Conservation (phyloP, 2,113 vertebrate genomes). For the Xiphorhynchus elegans region DNA sequence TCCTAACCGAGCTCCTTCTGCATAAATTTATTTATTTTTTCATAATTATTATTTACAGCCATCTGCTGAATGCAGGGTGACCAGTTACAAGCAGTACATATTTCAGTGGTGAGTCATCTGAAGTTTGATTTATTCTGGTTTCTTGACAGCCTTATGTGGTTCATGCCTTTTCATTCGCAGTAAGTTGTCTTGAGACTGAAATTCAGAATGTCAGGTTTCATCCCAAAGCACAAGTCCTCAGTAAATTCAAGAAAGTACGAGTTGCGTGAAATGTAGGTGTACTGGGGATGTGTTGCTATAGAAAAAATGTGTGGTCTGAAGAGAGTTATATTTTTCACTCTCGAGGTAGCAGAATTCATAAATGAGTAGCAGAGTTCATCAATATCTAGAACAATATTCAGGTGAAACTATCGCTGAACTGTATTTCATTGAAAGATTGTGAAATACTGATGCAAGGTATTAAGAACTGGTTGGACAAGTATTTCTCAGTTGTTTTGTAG, state of each 20-base stretch:
- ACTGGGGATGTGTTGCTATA: rapidly evolving
- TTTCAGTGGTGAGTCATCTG: not conserved
- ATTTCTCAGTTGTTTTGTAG: conserved; percentile 5
- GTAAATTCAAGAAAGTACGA: not conserved
- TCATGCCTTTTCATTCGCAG: not conserved
- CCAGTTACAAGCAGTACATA: not conserved
- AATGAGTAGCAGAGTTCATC: not conserved
- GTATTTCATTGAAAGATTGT: not conserved
- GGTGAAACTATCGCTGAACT: not conserved
- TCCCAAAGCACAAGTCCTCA: not conserved
- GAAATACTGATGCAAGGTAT: not conserved
- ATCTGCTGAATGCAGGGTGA: not conserved
- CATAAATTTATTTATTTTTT: not conserved
- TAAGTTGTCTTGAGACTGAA: not conserved
- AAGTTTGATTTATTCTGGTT: not conserved
- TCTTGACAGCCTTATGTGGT: not conserved
- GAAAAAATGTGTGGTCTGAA: not conserved
- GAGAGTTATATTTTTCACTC: not conserved
- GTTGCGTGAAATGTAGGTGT: not conserved
- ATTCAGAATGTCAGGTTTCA: not conserved
- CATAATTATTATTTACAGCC: not conserved
- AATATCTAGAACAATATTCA: not conserved
- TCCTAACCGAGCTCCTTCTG: not conserved
- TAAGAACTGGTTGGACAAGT: not conserved
- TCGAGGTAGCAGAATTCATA: not conserved